These are phyloP conservation scores for Synchiropus splendidus DNA, from an alignment of 2,113 vertebrate species.

Conservation along the genomic window DNA sequence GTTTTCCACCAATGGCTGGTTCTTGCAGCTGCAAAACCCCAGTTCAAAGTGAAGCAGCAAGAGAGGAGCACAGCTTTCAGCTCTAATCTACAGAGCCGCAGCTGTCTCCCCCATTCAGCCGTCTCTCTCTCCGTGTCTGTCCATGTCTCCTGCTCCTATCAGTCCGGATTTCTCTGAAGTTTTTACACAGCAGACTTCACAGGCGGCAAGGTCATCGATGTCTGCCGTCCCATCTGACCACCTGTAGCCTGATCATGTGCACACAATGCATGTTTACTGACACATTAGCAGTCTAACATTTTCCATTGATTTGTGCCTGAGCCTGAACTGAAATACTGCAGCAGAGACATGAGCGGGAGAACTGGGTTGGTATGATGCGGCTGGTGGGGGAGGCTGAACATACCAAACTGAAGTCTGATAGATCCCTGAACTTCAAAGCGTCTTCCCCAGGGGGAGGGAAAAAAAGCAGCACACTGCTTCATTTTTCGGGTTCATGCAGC, in stretches of 20 bases:
- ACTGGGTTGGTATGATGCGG: constrained; percentile 15
- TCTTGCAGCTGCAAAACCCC: constrained; percentile 23
- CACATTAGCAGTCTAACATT: too few relatives aligned
- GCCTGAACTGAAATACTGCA: neutral
- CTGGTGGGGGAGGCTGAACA: constrained; percentile 10
- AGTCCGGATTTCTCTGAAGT: constrained; percentile 43
- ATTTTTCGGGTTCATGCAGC: constrained; percentile 11
- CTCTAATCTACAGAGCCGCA: constrained; percentile 64
- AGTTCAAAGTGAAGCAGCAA: constrained; percentile 31
- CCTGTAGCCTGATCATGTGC: constrained; percentile 28
- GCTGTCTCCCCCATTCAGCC: constrained; percentile 38
- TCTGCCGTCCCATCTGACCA: constrained; percentile 19
- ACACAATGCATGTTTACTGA: neutral
- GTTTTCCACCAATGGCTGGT: constrained; percentile 22
- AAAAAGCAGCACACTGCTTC: constrained; percentile 4
- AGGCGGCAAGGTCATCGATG: constrained; percentile 45
- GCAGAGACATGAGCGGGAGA: constrained; percentile 11
- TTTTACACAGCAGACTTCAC: constrained; percentile 34
- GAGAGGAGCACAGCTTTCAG: constrained; percentile 39
- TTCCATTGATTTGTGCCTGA: too few relatives aligned
- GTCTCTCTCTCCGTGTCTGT: constrained; percentile 15
- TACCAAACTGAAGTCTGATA: constrained; percentile 41
- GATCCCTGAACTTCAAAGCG: constrained; percentile 52
- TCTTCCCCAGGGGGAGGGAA: constrained; percentile 16
- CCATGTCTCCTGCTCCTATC: constrained; percentile 31